A percentile compares a stretch with the other conserved stretches of the same genome.
These are phyloP conservation scores for Channa argus DNA, from an alignment of 2,113 vertebrate species.

Conservation along the genomic window DNA sequence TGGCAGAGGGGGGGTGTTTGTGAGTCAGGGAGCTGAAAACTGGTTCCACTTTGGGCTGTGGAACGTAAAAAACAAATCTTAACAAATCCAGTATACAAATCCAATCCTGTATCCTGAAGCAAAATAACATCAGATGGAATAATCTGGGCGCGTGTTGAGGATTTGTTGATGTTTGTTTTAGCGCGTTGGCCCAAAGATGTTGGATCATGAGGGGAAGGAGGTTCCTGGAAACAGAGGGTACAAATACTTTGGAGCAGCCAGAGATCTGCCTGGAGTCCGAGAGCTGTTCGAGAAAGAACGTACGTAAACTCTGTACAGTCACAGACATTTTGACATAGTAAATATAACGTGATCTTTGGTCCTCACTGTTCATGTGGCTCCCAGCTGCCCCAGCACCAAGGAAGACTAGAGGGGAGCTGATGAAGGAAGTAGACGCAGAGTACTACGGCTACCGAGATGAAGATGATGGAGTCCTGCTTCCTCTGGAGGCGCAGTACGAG, in stretches of 20 bases:
- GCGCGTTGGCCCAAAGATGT: constrained; percentile 94
- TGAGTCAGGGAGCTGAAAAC: no score
- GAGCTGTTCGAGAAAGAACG: constrained; percentile 98
- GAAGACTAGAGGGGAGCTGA: constrained; percentile 93
- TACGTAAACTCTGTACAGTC: constrained; percentile 74
- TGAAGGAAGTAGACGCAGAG: constrained; percentile 96
- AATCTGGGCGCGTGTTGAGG: neutral
- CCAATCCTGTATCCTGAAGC: no score
- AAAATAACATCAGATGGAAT: no score
- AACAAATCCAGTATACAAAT: no score
- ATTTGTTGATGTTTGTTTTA: constrained; percentile 58
- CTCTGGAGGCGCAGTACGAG: constrained; percentile 92
- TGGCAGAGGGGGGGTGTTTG: no score
- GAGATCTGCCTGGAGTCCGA: constrained; percentile 94
- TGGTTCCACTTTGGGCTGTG: no score
- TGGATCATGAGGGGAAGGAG: constrained; percentile 97
- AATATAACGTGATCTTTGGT: neutral
- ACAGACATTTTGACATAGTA: neutral
- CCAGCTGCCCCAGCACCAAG: constrained; percentile 89
- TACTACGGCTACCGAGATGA: constrained; percentile 97
- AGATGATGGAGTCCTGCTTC: constrained; percentile 94
- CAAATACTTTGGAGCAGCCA: constrained; percentile 97
- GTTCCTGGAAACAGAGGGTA: constrained; percentile 98
- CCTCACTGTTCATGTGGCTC: constrained; percentile 22
- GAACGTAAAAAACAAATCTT: no score